Evolutionary conservation across 2,797 vertebrate genomes (phyloP).

Genomic region (Amblyopsis hoosieri): DNA sequence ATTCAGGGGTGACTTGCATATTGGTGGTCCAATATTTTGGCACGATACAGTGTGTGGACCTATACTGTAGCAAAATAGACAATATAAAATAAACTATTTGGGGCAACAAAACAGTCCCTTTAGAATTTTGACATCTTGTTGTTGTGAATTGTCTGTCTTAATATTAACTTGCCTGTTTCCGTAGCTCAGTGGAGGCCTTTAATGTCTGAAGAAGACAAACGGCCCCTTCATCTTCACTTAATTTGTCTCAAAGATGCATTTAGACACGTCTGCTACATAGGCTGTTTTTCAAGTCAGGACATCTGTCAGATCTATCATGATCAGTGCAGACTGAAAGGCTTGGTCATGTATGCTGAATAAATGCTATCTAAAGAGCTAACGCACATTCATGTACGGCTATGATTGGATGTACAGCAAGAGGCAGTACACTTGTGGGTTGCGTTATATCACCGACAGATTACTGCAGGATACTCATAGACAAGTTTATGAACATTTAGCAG

Average conservation of each 20-base stretch:
- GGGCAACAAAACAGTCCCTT: background rate
- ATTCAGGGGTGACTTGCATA: too few species aligned
- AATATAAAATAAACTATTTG: too few species aligned
- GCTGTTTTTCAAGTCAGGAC: background rate
- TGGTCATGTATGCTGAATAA: background rate
- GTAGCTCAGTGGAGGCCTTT: background rate
- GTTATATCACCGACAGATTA: too few species aligned
- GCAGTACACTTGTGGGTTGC: too few species aligned
- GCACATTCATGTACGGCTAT: background rate
- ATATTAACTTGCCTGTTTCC: conserved; percentile 9
- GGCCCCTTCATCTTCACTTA: conserved; percentile 7
- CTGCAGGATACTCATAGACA: too few species aligned
- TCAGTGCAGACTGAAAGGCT: background rate
- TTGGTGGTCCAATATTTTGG: too few species aligned
- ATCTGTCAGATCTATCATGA: conserved; percentile 7
- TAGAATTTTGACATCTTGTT: background rate
- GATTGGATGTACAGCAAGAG: too few species aligned
- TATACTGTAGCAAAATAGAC: too few species aligned
- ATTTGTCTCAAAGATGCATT: conserved; percentile 10
- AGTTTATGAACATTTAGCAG: too few species aligned
- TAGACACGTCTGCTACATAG: conserved; percentile 1
- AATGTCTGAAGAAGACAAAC: conserved; percentile 3
- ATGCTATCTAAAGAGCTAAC: background rate
- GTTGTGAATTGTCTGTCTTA: conserved; percentile 3
- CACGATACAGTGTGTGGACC: too few species aligned